phyloP scores from a whole-genome alignment of 2,888 invertebrate genomes.

The Drosophila kanekoi region DNA sequence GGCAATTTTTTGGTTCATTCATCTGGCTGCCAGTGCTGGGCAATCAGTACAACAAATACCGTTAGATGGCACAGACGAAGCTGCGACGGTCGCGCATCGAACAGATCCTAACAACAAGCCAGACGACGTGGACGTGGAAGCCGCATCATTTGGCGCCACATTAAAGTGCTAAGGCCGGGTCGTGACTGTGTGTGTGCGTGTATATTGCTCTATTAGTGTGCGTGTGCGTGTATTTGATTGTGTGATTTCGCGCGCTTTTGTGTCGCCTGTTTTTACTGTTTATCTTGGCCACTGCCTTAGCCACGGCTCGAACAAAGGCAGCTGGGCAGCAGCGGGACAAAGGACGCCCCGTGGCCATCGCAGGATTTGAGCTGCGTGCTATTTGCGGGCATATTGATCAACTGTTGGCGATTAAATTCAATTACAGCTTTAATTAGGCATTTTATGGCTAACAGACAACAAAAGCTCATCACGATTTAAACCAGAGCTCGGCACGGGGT shows the following conservation, averaged over 20 bases:
- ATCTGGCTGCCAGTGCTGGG: constrained; percentile 55
- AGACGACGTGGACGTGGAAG: constrained; percentile 40
- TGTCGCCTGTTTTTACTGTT: constrained; percentile 61
- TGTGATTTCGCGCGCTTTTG: constrained; percentile 74
- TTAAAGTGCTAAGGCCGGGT: constrained; percentile 65
- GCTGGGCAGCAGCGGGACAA: constrained; percentile 28
- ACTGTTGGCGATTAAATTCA: constrained; percentile 59
- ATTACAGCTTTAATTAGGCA: constrained; percentile 68
- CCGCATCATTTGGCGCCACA: constrained; percentile 72
- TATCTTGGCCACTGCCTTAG: constrained; percentile 54
- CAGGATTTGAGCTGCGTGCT: constrained; percentile 39
- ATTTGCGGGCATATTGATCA: constrained; percentile 67
- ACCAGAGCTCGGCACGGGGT: constrained; percentile 26
- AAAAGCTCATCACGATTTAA: constrained; percentile 48
- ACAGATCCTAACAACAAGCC: constrained; percentile 20
- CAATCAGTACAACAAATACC: constrained; percentile 70
- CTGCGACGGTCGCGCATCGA: constrained; percentile 40
- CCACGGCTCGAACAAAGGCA: constrained; percentile 38
- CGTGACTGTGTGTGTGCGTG: constrained; percentile 19
- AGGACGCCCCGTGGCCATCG: constrained; percentile 11
- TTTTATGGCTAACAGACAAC: constrained; percentile 73
- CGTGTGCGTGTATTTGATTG: constrained; percentile 33
- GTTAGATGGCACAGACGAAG: constrained; percentile 66
- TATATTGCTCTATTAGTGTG: constrained; percentile 3
- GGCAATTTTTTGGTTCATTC: constrained; percentile 74